A percentile compares a stretch with the other conserved stretches of the same genome.
Evolutionary conservation across 2,888 invertebrate genomes (phyloP).

Genomic region (Hanleya hanleyi): DNA sequence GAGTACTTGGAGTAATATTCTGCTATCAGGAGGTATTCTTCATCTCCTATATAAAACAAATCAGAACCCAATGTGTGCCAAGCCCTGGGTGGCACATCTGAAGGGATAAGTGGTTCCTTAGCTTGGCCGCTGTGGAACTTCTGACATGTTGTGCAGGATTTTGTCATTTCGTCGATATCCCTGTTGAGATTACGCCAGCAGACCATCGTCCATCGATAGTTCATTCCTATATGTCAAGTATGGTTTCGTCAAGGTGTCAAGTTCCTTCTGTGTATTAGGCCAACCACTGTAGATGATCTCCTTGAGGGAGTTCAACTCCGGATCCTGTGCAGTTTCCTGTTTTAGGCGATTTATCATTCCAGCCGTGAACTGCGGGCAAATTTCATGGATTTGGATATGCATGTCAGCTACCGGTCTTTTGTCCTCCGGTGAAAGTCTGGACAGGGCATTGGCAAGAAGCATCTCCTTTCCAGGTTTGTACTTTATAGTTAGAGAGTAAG

Average conservation of each 20-base stretch:
- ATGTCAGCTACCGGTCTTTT: conserved; percentile 10
- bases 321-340: conserved; percentile 7
- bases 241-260: conserved; percentile 13
- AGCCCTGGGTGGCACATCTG: conserved; percentile 16
- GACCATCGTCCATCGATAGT: conserved; percentile 26
- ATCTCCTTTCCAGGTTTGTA: conserved; percentile 35
- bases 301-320: conserved; percentile 16
- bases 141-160: conserved; percentile 16
- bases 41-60: conserved; percentile 18
- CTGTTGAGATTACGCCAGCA: conserved; percentile 32
- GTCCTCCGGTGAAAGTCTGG: conserved; percentile 2
- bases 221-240: conserved; percentile 28
- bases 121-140: conserved; percentile 14
- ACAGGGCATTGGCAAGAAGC: conserved; percentile 34
- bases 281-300: conserved; percentile 21
- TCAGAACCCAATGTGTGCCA: conserved; percentile 30
- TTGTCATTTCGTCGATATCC: conserved; percentile 19
- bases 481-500: conserved; percentile 27
- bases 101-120: conserved; percentile 11
- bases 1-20: conserved; percentile 20
- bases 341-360: conserved; percentile 5
- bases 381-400: conserved; percentile 19
- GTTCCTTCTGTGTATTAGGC: conserved; percentile 11
- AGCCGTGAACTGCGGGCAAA: conserved; percentile 1
- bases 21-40: conserved; percentile 22